phyloP scores from a whole-genome alignment of 2,888 invertebrate species.

The Arrhopalites spinosus region DNA sequence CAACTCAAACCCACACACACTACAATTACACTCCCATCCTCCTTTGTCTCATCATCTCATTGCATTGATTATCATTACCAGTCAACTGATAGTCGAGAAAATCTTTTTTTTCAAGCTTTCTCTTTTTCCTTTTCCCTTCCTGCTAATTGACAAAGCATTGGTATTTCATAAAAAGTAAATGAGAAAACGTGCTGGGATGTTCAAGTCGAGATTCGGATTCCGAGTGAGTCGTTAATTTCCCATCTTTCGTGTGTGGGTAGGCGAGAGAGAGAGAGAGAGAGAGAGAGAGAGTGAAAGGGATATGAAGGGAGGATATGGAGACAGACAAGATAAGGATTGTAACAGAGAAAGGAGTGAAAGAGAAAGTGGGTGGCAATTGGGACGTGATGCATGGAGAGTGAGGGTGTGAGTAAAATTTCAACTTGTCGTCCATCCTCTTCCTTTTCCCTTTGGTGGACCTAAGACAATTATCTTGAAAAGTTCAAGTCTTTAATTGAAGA shows the following conservation, averaged over 20 bases:
- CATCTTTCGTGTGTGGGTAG: neutral
- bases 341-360: neutral
- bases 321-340: neutral
- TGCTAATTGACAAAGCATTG: too few relatives aligned
- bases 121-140: too few relatives aligned
- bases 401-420: slow-evolving; percentile 20
- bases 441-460: neutral
- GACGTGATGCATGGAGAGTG: slow-evolving; percentile 2
- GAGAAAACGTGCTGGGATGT: neutral
- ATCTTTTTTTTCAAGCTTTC: neutral
- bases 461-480: slow-evolving; percentile 11
- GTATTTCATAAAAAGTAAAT: too few relatives aligned
- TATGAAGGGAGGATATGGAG: too few relatives aligned
- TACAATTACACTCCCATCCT: neutral
- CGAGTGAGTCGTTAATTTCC: too few relatives aligned
- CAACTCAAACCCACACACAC: neutral
- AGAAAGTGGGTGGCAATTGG: neutral
- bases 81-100: neutral
- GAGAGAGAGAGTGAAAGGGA: neutral
- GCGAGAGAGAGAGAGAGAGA: neutral
- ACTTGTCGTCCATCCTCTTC: slow-evolving; percentile 18
- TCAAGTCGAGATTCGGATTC: neutral
- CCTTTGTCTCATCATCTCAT: too few relatives aligned
- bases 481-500: slow-evolving; percentile 24
- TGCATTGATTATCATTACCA: too few relatives aligned